Percentiles rank a stretch among this genome's conserved stretches.
phyloP scores from a whole-genome alignment of 2,888 invertebrate species.

The Nemotelus pantherinus region DNA sequence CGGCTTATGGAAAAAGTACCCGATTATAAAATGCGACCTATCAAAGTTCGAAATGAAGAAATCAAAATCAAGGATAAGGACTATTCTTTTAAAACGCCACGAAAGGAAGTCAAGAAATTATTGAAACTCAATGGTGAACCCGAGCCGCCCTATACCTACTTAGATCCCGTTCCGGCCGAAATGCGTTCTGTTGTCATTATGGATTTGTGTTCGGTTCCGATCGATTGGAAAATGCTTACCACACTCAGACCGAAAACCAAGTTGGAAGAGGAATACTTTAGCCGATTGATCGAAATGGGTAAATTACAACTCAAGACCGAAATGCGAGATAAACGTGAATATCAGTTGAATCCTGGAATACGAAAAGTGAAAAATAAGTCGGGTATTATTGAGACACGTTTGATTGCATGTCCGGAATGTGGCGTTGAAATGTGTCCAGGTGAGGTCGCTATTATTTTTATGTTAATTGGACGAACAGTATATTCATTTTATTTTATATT shows the following conservation, averaged over 20 bases:
- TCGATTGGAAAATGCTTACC: conserved; percentile 94
- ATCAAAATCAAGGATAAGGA: conserved; percentile 79
- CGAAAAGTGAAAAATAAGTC: conserved; percentile 84
- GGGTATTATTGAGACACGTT: conserved; percentile 81
- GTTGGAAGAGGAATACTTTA: conserved; percentile 87
- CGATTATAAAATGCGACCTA: conserved; percentile 88
- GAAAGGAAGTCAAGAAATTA: conserved; percentile 73
- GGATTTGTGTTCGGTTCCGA: conserved; percentile 84
- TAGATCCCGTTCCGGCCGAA: conserved; percentile 83
- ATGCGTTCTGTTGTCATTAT: conserved; percentile 69
- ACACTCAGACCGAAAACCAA: conserved; percentile 85
- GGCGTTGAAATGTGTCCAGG: conserved; percentile 87
- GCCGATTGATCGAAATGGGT: conserved; percentile 83
- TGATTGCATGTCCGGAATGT: conserved; percentile 80
- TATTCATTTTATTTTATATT: neutral
- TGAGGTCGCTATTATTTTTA: conserved; percentile 55
- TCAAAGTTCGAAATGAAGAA: conserved; percentile 83
- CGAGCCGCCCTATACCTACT: conserved; percentile 64
- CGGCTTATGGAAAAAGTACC: conserved; percentile 86
- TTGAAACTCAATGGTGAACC: conserved; percentile 61
- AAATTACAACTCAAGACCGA: conserved; percentile 80
- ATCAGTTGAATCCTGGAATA: conserved; percentile 73
- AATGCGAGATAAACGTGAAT: conserved; percentile 75
- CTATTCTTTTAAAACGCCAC: conserved; percentile 78
- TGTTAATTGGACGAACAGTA: neutral